Evolutionary conservation across 2,888 invertebrate species (phyloP).

Genomic region (Willowsia nigromaculata): DNA sequence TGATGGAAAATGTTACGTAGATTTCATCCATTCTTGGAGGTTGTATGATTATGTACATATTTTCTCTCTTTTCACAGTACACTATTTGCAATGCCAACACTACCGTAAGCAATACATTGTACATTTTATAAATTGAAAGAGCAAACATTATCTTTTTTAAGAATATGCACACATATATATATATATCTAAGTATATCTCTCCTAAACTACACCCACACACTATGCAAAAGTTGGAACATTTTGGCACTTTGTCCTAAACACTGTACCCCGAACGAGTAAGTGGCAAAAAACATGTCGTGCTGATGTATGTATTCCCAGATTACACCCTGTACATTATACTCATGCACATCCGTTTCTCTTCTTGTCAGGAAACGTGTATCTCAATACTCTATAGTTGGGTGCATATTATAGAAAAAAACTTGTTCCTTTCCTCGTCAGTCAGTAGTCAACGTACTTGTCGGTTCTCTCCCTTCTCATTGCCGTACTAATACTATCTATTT

Average conservation of each 20-base stretch:
- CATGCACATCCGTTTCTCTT: constrained; percentile 11
- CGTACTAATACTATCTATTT: background rate
- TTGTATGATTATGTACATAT: background rate
- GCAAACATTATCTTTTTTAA: too few relatives aligned
- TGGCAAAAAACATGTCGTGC: constrained; percentile 1
- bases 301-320: background rate
- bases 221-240: background rate
- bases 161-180: too few relatives aligned
- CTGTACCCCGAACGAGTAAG: background rate
- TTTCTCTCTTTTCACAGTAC: background rate
- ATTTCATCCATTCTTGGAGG: background rate
- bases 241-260: background rate
- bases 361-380: constrained; percentile 50
- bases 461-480: background rate
- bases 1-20: too few relatives aligned
- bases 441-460: background rate
- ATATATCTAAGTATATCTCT: too few relatives aligned
- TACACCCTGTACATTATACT: background rate
- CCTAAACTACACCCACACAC: too few relatives aligned
- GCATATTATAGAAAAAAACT: constrained; percentile 17
- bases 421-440: constrained; percentile 20
- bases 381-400: constrained; percentile 51
- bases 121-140: background rate
- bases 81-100: background rate
- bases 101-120: background rate